Base-by-base conservation (phyloP, 2,797 vertebrate genomes). In the Alouatta caraya region DNA sequence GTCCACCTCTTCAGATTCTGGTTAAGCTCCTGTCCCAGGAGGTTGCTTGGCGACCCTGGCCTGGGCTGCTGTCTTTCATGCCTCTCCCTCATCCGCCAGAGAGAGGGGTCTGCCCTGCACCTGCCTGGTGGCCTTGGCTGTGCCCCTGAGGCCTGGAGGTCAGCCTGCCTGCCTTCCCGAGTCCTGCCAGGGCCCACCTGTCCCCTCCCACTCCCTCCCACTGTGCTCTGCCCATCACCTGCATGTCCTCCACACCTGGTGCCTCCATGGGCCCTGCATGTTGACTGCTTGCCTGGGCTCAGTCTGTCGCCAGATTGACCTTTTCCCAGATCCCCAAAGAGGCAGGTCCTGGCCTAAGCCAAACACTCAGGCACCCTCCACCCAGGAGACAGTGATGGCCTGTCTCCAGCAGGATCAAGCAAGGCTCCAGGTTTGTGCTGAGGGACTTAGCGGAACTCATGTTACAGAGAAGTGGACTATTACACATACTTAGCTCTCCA, bases 381-480 rank as follows among this genome's bases (percentile, higher is more conserved):
- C 52, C 0, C 5, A 4, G 0, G 33, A 67, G 33, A 17, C 64
- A n/a, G 64, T 19, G 64, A n/a, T 67, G 5, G 46, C 39, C 11
- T 26, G 8, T 33, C 93, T 50, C 79, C 33, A 14, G 7, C 19
- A 64, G 26, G 7, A 5, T 42, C 33, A 78, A 24, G 57, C 9
- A 30, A 30, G 46, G 28, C 8, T 19, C 37, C 30, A 15, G 42
- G 24, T 70, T n/a, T 26, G 3, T 21, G 1, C 28, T 21, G 7
- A 55, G 10, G 52, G 4, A 75, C 11, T 26, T 15, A 10, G 33
- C 14, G 5, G 72, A 83, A 52, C 13, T 37, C 44, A 17, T 0
- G 2, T 33, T 39, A 12, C 1, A 0, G 0, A 8, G 44, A 9
- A 19, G 21, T 8, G 15, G 17, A 50, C 9, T 5, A 5, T 24